Evolutionary conservation across 2,113 vertebrate genomes (phyloP).

Genomic region (Anarhynchus alexandrinus): DNA sequence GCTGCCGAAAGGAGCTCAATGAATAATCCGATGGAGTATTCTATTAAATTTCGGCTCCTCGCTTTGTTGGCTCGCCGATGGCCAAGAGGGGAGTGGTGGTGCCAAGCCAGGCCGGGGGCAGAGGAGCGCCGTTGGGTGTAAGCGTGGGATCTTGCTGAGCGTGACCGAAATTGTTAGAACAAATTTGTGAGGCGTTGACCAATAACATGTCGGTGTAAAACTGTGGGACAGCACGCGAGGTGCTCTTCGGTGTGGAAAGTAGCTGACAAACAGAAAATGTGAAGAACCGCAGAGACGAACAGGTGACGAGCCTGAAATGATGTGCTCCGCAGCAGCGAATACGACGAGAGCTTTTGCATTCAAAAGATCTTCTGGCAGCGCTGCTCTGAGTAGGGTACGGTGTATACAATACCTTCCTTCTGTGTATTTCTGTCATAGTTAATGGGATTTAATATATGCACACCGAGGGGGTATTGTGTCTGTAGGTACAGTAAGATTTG

Average conservation of each 20-base stretch:
- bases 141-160: neutral
- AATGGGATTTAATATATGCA: neutral
- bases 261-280: rapidly evolving
- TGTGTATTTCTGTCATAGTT: neutral
- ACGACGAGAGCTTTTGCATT: neutral
- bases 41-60: neutral
- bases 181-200: neutral
- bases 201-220: neutral
- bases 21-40: neutral
- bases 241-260: neutral
- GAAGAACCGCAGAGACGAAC: neutral
- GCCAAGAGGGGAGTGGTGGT: neutral
- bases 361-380: neutral
- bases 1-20: neutral
- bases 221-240: neutral
- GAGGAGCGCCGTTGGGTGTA: neutral
- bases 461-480: neutral
- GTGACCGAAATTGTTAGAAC: neutral
- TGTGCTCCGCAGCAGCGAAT: neutral
- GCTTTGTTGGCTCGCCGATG: neutral
- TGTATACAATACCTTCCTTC: neutral
- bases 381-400: neutral
- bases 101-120: neutral
- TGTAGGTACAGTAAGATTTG: neutral
- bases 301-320: neutral